Evolutionary conservation across 2,888 invertebrate species (phyloP).

Genomic region (Parnassius apollo): DNA sequence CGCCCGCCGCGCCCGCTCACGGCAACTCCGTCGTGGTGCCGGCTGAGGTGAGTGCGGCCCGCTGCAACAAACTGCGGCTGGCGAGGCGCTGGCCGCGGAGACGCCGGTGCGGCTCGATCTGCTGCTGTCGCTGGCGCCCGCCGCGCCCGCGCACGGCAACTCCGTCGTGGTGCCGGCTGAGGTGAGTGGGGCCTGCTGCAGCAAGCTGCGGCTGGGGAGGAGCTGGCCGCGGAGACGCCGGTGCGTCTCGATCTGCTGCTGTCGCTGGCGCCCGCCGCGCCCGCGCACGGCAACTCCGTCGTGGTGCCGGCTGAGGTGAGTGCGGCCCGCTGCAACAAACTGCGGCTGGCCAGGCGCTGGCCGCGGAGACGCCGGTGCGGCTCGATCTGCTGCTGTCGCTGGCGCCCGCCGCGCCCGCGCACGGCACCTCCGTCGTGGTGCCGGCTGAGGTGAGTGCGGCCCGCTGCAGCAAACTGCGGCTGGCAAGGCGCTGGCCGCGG

Average conservation of each 20-base stretch:
- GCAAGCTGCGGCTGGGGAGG: no score
- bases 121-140: conserved; percentile 91
- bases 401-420: no score
- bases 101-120: conserved; percentile 94
- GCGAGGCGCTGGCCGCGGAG: conserved; percentile 86
- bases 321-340: not conserved
- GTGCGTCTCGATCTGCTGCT: conserved; percentile 92
- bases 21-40: conserved; percentile 88
- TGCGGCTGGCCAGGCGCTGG: no score
- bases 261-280: conserved; percentile 91
- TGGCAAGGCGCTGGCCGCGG: no score
- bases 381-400: no score
- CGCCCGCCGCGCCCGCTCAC: conserved; percentile 89
- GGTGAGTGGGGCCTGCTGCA: conserved; percentile 36
- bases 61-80: no score
- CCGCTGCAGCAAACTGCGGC: no score
- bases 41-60: conserved; percentile 49
- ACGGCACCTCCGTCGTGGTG: no score
- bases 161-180: conserved; percentile 85
- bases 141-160: conserved; percentile 87
- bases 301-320: conserved; percentile 81
- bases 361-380: no score
- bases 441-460: no score
- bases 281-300: conserved; percentile 87
- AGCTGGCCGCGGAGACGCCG: conserved; percentile 92